Evolutionary conservation across 2,888 invertebrate genomes (phyloP).

Genomic region (Tetragonula carbonaria): DNA sequence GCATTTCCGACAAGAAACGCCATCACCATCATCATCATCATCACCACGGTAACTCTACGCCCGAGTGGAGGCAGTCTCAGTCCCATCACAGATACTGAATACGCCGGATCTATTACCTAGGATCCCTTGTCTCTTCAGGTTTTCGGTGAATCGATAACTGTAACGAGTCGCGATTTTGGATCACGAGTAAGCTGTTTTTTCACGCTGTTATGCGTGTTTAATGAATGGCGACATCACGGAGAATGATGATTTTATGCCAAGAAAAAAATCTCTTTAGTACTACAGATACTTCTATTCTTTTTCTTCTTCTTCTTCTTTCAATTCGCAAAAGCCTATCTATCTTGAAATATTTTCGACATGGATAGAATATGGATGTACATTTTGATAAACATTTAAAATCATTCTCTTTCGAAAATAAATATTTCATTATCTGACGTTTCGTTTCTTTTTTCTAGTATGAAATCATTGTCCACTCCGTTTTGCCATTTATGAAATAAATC

Average conservation of each 20-base stretch:
- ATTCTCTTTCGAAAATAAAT: not conserved
- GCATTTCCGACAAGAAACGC: slow-evolving; percentile 86
- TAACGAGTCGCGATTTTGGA: slow-evolving; percentile 18
- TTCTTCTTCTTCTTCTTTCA: not conserved
- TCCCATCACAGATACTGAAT: slow-evolving; percentile 85
- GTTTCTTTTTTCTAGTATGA: not conserved
- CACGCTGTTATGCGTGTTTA: not conserved
- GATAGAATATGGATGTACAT: not conserved
- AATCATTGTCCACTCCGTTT: not conserved
- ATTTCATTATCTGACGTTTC: not conserved
- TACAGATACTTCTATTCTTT: not conserved
- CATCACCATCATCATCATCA: slow-evolving; percentile 92
- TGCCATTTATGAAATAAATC: not conserved
- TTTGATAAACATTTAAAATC: not conserved
- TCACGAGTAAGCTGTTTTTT: slow-evolving; percentile 9
- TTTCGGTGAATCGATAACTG: slow-evolving; percentile 28
- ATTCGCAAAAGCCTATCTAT: not conserved
- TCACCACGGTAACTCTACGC: slow-evolving; percentile 84
- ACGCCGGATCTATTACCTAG: slow-evolving; percentile 3
- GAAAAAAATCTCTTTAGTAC: not conserved
- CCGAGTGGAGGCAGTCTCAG: slow-evolving; percentile 86
- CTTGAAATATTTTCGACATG: not conserved
- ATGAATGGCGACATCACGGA: not conserved
- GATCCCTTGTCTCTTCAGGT: slow-evolving; percentile 12
- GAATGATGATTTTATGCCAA: not conserved